Evolutionary conservation across 2,113 vertebrate species (phyloP), one percentile per base, ranked within the genome.

Genomic region (Kryptolebias marmoratus): DNA sequence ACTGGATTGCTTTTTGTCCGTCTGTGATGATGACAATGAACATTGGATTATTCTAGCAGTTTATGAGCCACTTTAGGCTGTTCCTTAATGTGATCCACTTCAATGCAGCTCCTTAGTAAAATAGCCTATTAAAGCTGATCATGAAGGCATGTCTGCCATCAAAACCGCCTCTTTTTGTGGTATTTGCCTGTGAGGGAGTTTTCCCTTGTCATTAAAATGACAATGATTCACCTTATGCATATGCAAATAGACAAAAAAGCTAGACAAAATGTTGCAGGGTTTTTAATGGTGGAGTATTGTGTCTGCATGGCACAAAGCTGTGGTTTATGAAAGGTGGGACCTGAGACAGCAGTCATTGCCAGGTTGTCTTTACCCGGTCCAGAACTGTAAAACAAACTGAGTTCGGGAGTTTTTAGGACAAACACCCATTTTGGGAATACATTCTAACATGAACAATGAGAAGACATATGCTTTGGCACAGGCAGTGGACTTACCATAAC

Each of bases 101-200:
- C 59, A 44, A 77, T 86, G 88, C 79, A 6, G 81, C 85, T 85
- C 80, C 71, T 45, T 59, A 80, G 77, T 85, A 86, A 89, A 87
- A 90, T 63, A 90, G 79, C 74, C 87, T 74, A 91, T 92, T 90
- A 91, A 88, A 89, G 81, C 70, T 85, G 87, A 89, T 92, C 88
- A 87, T 77, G 73, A 89, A 88, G 79, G 76, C 82, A 91, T 81
- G 82, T 93, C 88, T 89, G 82, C 77, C 84, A 80, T 87, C 80
- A 71, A 86, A 88, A 82, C 68, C 11, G 55, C 59, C 49, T 70
- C 61, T 87, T 82, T 87, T 84, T 78, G 64, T 74, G 69, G 72
- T 55, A 83, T 82, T 90, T 87, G 82, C 82, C 80, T 74, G 63
- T 74, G 79, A 82, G 84, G 80, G 79, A 79, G 75, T 65, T 64